Conservation (phyloP, 2,113 vertebrate genomes). For the Myotis yumanensis region DNA sequence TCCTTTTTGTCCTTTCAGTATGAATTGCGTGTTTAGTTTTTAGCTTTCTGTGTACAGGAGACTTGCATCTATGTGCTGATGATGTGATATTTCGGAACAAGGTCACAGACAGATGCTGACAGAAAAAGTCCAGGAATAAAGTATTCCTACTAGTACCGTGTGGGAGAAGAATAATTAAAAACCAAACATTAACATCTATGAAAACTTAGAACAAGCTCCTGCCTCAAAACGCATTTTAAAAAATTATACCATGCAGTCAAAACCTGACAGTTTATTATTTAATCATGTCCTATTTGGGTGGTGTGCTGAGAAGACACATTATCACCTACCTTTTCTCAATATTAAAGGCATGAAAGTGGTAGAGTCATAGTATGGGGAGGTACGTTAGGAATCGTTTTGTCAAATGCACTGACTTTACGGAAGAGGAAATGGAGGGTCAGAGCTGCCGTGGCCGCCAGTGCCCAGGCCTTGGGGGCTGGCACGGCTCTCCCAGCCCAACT, state of each 20-base stretch:
- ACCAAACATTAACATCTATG: neutral
- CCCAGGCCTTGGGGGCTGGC: rapidly evolving
- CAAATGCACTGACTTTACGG: neutral
- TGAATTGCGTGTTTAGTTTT: neutral
- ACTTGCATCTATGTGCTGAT: neutral
- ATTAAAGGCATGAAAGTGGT: neutral
- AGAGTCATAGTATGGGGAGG: neutral
- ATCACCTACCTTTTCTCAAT: neutral
- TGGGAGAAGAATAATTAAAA: neutral
- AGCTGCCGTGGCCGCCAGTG: too few species aligned
- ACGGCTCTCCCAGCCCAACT: rapidly evolving
- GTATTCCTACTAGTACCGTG: neutral
- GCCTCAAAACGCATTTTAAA: slow-evolving; percentile 48
- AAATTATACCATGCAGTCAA: slow-evolving; percentile 1
- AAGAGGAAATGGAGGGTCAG: neutral
- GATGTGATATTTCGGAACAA: neutral
- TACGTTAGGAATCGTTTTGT: neutral
- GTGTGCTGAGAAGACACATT: neutral
- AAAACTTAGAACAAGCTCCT: slow-evolving; percentile 59
- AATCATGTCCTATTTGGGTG: slow-evolving; percentile 1
- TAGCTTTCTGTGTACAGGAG: neutral
- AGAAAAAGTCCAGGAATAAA: slow-evolving; percentile 27
- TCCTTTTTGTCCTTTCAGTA: neutral
- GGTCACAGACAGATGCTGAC: neutral
- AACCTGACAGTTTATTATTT: slow-evolving; percentile 58